phyloP scores from a whole-genome alignment of 2,888 invertebrate genomes.

The Adineta ricciae region DNA sequence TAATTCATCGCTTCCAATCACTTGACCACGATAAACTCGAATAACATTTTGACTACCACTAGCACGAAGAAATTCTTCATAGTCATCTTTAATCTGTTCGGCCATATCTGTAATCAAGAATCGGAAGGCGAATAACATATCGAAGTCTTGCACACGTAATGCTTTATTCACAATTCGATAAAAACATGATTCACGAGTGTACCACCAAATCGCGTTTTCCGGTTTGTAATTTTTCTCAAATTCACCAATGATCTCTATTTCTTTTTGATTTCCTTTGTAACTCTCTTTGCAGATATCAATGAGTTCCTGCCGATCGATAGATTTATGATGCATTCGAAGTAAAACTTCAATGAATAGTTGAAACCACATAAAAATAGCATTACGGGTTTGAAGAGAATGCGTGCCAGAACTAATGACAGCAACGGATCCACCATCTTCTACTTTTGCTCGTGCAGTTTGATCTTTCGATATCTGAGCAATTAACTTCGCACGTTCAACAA shows the following conservation, averaged over 20 bases:
- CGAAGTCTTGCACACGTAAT: not conserved
- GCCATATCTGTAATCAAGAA: not conserved
- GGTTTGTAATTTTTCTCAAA: not conserved
- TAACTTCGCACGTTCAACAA: too few species aligned
- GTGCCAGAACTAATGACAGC: too few species aligned
- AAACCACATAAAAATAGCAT: not conserved
- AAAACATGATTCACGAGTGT: not conserved
- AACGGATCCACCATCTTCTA: too few species aligned
- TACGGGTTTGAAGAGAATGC: not conserved
- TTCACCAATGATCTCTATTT: not conserved
- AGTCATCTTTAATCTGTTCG: not conserved
- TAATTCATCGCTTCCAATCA: too few species aligned
- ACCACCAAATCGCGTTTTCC: not conserved
- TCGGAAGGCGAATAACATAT: not conserved
- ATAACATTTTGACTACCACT: too few species aligned
- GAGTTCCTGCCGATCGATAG: not conserved
- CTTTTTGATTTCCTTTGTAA: not conserved
- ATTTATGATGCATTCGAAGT: not conserved
- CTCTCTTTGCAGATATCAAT: not conserved
- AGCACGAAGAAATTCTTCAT: not conserved
- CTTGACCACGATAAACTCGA: too few species aligned
- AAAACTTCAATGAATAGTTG: not conserved
- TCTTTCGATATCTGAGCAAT: too few species aligned
- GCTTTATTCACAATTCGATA: not conserved
- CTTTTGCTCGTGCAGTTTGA: too few species aligned